phyloP scores from a whole-genome alignment of 2,888 invertebrate species.

The Drosophila sordidula region DNA sequence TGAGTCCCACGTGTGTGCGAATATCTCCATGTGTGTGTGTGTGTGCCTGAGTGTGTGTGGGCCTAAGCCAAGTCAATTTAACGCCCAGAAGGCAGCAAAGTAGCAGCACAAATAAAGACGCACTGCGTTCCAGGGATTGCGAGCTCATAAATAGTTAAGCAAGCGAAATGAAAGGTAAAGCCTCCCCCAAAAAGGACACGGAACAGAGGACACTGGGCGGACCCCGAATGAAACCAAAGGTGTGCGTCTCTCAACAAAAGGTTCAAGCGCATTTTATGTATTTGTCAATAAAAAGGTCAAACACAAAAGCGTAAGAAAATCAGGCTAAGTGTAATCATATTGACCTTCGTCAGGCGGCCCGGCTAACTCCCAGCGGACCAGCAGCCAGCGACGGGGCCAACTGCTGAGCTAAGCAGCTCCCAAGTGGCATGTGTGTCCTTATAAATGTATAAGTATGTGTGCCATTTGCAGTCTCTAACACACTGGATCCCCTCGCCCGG shows the following conservation, averaged over 20 bases:
- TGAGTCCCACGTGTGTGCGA: constrained; percentile 43
- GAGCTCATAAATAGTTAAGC: constrained; percentile 78
- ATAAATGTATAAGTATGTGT: constrained; percentile 27
- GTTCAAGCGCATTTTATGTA: constrained; percentile 73
- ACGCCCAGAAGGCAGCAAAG: constrained; percentile 77
- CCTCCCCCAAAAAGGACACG: constrained; percentile 43
- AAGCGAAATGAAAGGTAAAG: constrained; percentile 70
- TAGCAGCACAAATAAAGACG: constrained; percentile 78
- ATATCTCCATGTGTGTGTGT: not conserved
- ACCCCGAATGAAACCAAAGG: constrained; percentile 55
- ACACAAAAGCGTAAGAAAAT: constrained; percentile 66
- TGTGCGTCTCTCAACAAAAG: constrained; percentile 70
- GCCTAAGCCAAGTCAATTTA: constrained; percentile 74
- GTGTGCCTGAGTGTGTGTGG: constrained; percentile 7
- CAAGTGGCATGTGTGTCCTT: constrained; percentile 32
- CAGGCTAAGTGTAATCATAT: constrained; percentile 78
- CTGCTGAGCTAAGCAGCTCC: constrained; percentile 52
- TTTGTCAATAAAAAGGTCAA: constrained; percentile 68
- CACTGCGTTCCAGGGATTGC: constrained; percentile 75
- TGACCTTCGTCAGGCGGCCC: constrained; percentile 68
- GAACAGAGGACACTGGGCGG: constrained; percentile 33
- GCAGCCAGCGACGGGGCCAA: constrained; percentile 13
- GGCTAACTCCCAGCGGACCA: constrained; percentile 50
- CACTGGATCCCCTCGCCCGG: not conserved
- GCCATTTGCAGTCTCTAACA: constrained; percentile 28